A percentile compares a stretch with the other conserved stretches of the same genome.
These are phyloP conservation scores for Cyanistes caeruleus DNA, from an alignment of 2,113 vertebrate species.

Conservation along the genomic window DNA sequence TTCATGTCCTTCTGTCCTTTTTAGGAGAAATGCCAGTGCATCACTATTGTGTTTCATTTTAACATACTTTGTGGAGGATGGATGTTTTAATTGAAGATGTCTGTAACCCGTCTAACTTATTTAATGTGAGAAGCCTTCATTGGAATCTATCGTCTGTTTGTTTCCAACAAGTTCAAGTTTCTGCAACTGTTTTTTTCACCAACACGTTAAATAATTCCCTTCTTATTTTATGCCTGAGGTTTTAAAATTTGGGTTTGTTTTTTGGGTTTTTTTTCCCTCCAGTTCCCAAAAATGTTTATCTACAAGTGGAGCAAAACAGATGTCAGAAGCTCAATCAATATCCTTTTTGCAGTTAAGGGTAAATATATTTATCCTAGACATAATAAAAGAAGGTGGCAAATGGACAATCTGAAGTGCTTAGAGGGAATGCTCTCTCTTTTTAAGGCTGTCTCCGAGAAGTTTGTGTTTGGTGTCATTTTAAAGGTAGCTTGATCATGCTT, in stretches of 20 bases:
- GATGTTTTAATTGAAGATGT: slow-evolving; percentile 54
- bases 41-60: slow-evolving; percentile 67
- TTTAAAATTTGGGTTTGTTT: neutral
- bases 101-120: slow-evolving; percentile 64
- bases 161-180: slow-evolving; percentile 40
- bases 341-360: slow-evolving; percentile 37
- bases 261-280: neutral
- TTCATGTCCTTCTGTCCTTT: slow-evolving; percentile 68
- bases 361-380: slow-evolving; percentile 33
- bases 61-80: slow-evolving; percentile 59
- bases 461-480: slow-evolving; percentile 65
- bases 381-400: slow-evolving; percentile 7
- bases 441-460: slow-evolving; percentile 59
- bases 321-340: neutral
- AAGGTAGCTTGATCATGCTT: slow-evolving; percentile 42
- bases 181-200: slow-evolving; percentile 50
- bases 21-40: slow-evolving; percentile 65
- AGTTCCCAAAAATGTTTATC: neutral
- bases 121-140: slow-evolving; percentile 64
- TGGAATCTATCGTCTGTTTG: slow-evolving; percentile 8
- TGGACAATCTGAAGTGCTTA: slow-evolving; percentile 22
- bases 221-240: slow-evolving; percentile 1
- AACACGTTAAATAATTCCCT: neutral
- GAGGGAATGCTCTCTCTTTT: neutral
- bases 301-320: slow-evolving; percentile 6